Percentiles rank a stretch among this genome's conserved stretches.
Evolutionary conservation across 2,888 invertebrate species (phyloP).

Genomic region (Plebejus melissa): DNA sequence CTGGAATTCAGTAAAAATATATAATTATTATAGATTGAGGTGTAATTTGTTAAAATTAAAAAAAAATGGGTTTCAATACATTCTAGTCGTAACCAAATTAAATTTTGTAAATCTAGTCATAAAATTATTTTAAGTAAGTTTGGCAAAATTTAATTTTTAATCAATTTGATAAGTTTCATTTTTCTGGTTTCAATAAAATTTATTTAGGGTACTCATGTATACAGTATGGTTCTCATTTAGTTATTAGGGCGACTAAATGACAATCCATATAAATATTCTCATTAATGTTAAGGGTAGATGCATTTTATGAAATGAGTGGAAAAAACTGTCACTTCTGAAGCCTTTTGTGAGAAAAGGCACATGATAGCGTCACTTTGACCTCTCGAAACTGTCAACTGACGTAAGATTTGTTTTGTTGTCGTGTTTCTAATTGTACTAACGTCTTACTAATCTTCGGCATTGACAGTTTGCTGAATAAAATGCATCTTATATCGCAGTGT

Average conservation of each 20-base stretch:
- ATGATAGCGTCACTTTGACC: conserved; percentile 19
- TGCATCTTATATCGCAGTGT: conserved; percentile 47
- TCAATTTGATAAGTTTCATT: background rate
- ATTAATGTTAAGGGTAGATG: conserved; percentile 56
- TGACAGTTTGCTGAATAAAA: conserved; percentile 35
- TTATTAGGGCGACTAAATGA: conserved; percentile 76
- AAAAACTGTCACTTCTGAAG: conserved; percentile 40
- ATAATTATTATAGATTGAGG: background rate
- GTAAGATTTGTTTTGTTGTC: conserved; percentile 41
- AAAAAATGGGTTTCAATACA: conserved; percentile 11
- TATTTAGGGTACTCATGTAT: background rate
- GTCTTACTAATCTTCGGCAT: conserved; percentile 39
- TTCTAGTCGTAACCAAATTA: conserved; percentile 21
- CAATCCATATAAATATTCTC: conserved; percentile 76
- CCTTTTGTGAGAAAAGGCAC: conserved; percentile 41
- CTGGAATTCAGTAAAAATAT: background rate
- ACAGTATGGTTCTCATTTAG: conserved; percentile 27
- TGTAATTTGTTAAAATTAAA: background rate
- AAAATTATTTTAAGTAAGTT: background rate
- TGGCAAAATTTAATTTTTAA: background rate
- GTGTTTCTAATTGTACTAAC: conserved; percentile 45
- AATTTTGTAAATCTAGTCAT: conserved; percentile 20
- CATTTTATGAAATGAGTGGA: conserved; percentile 38
- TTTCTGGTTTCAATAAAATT: background rate
- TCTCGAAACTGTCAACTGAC: conserved; percentile 36